Percentiles rank a stretch among this genome's conserved stretches.
phyloP scores from a whole-genome alignment of 1,140 invertebrate genomes.

The Zaprionus lachaisei region DNA sequence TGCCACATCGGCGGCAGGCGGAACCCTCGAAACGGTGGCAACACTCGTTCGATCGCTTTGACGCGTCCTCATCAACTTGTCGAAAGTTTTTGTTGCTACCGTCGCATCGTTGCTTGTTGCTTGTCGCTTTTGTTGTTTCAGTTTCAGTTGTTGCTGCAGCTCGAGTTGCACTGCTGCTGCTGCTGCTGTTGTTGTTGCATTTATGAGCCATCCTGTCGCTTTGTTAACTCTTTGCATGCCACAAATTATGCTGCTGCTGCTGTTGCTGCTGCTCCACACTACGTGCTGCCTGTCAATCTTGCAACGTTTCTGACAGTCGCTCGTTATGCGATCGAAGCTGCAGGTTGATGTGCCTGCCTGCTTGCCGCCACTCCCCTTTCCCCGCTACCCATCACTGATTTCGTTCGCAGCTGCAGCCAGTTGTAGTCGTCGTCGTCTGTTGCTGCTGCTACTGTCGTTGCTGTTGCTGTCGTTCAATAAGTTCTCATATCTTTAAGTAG shows the following conservation, averaged over 20 bases:
- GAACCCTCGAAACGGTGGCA: slow-evolving; percentile 36
- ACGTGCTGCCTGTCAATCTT: slow-evolving; percentile 27
- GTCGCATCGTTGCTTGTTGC: not conserved
- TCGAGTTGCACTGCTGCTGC: not conserved
- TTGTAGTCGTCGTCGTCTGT: slow-evolving; percentile 42
- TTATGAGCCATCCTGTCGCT: slow-evolving; percentile 57
- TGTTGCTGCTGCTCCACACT: not conserved
- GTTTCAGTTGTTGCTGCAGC: not conserved
- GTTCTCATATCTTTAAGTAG: slow-evolving; percentile 46
- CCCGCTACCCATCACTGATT: slow-evolving; percentile 21
- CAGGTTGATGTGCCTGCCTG: slow-evolving; percentile 24
- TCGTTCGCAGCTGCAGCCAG: slow-evolving; percentile 30
- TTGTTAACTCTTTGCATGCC: slow-evolving; percentile 81
- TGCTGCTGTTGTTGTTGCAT: slow-evolving; percentile 19
- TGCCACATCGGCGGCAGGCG: slow-evolving; percentile 22
- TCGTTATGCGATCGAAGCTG: slow-evolving; percentile 41
- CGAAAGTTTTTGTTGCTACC: slow-evolving; percentile 52
- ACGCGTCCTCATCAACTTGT: slow-evolving; percentile 77
- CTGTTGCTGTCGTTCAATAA: slow-evolving; percentile 34
- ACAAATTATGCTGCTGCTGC: slow-evolving; percentile 66
- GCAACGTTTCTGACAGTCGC: slow-evolving; percentile 33
- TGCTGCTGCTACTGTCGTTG: not conserved
- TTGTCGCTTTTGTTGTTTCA: slow-evolving; percentile 1
- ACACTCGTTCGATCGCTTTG: slow-evolving; percentile 75
- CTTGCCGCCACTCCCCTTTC: not conserved